A percentile compares a stretch with the other conserved stretches of the same genome.
phyloP scores from a whole-genome alignment of 2,113 vertebrate species.

The Ochotona princeps region DNA sequence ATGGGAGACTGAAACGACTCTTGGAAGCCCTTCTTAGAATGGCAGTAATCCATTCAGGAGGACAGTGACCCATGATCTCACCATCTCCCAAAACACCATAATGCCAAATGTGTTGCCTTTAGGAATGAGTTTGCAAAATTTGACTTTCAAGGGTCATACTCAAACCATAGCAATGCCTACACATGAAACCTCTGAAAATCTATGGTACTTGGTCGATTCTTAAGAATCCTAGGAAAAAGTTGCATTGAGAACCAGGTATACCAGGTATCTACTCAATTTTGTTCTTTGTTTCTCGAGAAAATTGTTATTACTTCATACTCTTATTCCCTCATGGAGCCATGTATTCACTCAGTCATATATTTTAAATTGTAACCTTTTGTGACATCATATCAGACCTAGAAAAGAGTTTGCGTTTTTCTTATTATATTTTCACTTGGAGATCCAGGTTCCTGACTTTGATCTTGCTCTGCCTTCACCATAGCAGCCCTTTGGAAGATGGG shows the following conservation, averaged over 20 bases:
- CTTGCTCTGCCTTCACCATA: too few relatives aligned
- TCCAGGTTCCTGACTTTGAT: too few relatives aligned
- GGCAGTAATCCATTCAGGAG: not conserved
- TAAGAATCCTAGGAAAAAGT: not conserved
- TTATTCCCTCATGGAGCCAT: not conserved
- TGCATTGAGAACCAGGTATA: not conserved
- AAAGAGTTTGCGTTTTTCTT: not conserved
- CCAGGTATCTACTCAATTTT: not conserved
- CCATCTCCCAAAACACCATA: not conserved
- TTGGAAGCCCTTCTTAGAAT: not conserved
- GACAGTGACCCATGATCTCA: not conserved
- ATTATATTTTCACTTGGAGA: not conserved
- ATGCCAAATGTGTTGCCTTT: too few relatives aligned
- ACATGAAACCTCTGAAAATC: not conserved
- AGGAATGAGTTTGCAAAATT: not conserved
- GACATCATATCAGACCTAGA: not conserved
- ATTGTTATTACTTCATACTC: not conserved
- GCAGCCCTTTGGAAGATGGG: too few relatives aligned
- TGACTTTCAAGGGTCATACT: not conserved
- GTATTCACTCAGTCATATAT: not conserved
- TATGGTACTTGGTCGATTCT: not conserved
- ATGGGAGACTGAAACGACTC: not conserved
- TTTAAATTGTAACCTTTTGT: not conserved
- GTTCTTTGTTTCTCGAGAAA: not conserved
- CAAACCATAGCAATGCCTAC: not conserved